A percentile compares a stretch with the other conserved stretches of the same genome.
These are phyloP conservation scores for Omphaloscelis lunosa DNA, from an alignment of 2,888 invertebrate species.

Conservation along the genomic window DNA sequence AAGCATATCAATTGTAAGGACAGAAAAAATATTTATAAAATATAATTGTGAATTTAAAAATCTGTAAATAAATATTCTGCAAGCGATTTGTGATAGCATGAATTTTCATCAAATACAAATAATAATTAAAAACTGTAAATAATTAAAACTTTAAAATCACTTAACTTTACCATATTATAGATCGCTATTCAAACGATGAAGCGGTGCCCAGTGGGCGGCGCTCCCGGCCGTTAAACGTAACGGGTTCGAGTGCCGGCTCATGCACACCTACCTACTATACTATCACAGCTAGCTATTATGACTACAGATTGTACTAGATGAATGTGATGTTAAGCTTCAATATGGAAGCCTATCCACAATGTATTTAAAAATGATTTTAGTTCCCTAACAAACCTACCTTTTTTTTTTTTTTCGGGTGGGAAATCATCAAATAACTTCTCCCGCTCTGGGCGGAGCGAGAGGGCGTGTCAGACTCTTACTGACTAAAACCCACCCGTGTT, in stretches of 20 bases:
- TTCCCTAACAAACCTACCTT: background rate
- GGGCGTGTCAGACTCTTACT: too few relatives aligned
- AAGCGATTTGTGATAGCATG: background rate
- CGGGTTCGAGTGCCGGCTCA: slow-evolving; percentile 46
- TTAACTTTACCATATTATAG: background rate
- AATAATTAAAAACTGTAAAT: too few relatives aligned
- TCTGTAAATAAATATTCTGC: background rate
- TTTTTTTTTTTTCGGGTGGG: too few relatives aligned
- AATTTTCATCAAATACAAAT: background rate
- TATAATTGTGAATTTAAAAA: background rate
- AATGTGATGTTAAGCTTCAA: background rate
- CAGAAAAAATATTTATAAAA: too few relatives aligned
- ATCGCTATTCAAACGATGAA: slow-evolving; percentile 15
- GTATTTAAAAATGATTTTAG: background rate
- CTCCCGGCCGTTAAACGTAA: slow-evolving; percentile 44
- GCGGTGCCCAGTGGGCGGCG: slow-evolving; percentile 37
- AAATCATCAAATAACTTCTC: too few relatives aligned
- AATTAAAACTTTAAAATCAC: slow-evolving; percentile 18
- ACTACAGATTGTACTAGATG: background rate
- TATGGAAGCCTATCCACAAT: too few relatives aligned
- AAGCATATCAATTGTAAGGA: background rate
- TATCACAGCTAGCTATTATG: slow-evolving; percentile 17
- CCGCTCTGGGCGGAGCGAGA: too few relatives aligned
- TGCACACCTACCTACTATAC: slow-evolving; percentile 24
- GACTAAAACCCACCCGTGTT: too few relatives aligned